Percentiles rank a stretch among this genome's conserved stretches.
phyloP scores from a whole-genome alignment of 2,113 vertebrate species.

The Eulacestoma nigropectus region DNA sequence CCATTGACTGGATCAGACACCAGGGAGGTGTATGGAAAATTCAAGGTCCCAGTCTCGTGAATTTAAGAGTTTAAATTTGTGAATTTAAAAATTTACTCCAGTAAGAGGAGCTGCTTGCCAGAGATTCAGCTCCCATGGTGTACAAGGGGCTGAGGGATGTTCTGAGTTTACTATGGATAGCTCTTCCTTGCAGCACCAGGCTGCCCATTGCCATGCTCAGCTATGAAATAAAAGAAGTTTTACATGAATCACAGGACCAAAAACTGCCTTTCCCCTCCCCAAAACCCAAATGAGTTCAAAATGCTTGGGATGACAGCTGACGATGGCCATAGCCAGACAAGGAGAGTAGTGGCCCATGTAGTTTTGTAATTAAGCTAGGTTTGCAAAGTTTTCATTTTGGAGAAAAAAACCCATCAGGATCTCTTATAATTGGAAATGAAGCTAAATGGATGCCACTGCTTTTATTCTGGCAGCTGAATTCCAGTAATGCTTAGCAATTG shows the following conservation, averaged over 20 bases:
- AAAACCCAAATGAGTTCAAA: not conserved
- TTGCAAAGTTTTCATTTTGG: not conserved
- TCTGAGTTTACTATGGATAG: not conserved
- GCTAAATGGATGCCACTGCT: not conserved
- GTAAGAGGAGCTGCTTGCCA: not conserved
- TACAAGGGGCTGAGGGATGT: not conserved
- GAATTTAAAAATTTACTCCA: not conserved
- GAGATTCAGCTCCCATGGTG: not conserved
- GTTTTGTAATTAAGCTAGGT: conserved; percentile 11
- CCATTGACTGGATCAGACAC: not conserved
- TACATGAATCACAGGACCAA: not conserved
- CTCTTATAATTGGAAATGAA: conserved; percentile 16
- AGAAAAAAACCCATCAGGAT: not conserved
- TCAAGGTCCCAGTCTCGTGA: fast-evolving
- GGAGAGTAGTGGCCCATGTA: not conserved
- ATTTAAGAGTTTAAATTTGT: not conserved
- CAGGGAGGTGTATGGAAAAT: not conserved
- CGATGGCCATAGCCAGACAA: not conserved
- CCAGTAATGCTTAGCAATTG: not conserved
- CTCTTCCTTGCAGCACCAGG: not conserved
- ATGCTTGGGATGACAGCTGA: not conserved
- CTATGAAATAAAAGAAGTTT: not conserved
- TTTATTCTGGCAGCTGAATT: conserved; percentile 41
- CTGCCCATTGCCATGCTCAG: not conserved
- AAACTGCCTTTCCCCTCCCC: not conserved